Conservation (phyloP, 2,888 invertebrate genomes). For the Aphidoletes aphidimyza region DNA sequence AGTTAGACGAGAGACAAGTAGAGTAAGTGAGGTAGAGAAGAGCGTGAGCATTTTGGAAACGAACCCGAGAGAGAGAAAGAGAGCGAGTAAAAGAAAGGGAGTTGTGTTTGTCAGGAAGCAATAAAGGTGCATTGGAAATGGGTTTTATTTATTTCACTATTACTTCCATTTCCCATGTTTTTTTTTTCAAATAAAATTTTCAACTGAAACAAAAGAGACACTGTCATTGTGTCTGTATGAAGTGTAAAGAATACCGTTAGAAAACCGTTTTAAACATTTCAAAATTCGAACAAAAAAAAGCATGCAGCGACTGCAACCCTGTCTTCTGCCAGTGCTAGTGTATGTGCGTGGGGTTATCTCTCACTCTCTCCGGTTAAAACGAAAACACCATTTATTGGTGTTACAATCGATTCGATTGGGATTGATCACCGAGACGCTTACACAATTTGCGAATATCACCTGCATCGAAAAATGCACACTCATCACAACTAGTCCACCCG, state of each 20-base stretch:
- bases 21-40: background rate
- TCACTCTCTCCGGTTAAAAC: too few species aligned
- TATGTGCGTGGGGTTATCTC: too few species aligned
- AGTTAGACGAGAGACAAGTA: background rate
- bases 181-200: constrained; percentile 26
- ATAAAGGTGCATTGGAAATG: constrained; percentile 15
- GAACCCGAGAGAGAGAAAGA: background rate
- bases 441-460: background rate
- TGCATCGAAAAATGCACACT: constrained; percentile 13
- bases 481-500: background rate
- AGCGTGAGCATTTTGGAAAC: too few species aligned
- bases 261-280: background rate
- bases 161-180: constrained; percentile 4
- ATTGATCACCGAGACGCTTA: background rate
- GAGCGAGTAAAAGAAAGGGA: too few species aligned
- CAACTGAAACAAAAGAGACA: too few species aligned
- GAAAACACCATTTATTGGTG: background rate
- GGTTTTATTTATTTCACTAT: background rate
- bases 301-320: too few species aligned
- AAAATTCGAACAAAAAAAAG: background rate
- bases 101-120: constrained; percentile 38
- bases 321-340: too few species aligned
- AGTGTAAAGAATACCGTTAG: background rate
- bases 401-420: constrained; percentile 10
- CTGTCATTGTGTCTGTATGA: too few species aligned